Evolutionary conservation across 2,797 vertebrate species (phyloP).

Genomic region (Sebastes hubbsi): DNA sequence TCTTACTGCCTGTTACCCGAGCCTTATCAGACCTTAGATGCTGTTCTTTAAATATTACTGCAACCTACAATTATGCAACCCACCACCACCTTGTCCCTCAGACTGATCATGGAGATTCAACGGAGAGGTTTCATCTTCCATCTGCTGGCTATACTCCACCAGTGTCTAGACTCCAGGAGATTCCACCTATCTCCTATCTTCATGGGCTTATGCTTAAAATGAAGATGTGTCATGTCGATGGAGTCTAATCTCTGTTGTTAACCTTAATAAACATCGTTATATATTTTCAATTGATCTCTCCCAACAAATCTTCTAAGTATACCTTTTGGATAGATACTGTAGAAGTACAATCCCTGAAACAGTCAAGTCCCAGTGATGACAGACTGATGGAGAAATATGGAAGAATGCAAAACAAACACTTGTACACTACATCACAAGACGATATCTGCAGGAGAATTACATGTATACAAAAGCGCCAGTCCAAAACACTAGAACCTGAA

Average conservation of each 20-base stretch:
- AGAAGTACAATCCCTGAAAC: too few species aligned
- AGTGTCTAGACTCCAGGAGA: not conserved
- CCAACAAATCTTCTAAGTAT: too few species aligned
- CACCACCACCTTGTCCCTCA: not conserved
- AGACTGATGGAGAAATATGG: too few species aligned
- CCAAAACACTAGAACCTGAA: not conserved
- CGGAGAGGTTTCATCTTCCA: not conserved
- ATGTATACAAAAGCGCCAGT: too few species aligned
- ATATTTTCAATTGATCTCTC: too few species aligned
- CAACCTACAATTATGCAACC: not conserved
- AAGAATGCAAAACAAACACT: too few species aligned
- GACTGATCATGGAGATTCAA: not conserved
- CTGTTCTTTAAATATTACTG: not conserved
- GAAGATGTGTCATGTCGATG: not conserved
- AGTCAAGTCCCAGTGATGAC: too few species aligned
- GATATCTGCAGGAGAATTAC: too few species aligned
- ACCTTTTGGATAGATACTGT: too few species aligned
- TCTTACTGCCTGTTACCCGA: not conserved
- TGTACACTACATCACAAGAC: too few species aligned
- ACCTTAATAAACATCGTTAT: not conserved
- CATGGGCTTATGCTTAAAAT: not conserved
- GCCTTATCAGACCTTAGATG: not conserved
- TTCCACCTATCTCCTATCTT: not conserved
- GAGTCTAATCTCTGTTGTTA: not conserved
- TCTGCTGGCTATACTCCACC: not conserved